Evolutionary conservation across 1,140 invertebrate genomes (phyloP).

Genomic region (Eubasilissa regina): DNA sequence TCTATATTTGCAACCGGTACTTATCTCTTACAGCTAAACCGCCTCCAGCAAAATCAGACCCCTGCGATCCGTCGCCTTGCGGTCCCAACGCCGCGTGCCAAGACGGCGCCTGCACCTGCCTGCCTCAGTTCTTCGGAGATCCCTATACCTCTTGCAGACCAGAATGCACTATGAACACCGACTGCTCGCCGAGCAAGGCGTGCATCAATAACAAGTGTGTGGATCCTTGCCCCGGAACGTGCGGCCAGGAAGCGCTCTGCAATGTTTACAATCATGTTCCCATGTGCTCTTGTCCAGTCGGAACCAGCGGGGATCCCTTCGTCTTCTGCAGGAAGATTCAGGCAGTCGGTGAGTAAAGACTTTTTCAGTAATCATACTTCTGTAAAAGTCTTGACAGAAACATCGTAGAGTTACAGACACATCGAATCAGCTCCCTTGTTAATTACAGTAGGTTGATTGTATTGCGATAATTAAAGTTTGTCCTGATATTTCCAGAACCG

Average conservation of each 20-base stretch:
- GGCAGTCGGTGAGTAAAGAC: constrained; percentile 1
- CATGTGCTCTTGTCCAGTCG: constrained; percentile 79
- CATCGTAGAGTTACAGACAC: too few species aligned
- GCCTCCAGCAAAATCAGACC: constrained; percentile 70
- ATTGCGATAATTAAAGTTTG: too few species aligned
- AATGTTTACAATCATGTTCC: constrained; percentile 81
- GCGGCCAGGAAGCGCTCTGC: constrained; percentile 80
- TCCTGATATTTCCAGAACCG: too few species aligned
- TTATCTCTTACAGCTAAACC: constrained; percentile 67
- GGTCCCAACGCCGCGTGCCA: constrained; percentile 82
- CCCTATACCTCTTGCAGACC: constrained; percentile 77
- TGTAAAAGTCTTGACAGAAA: too few species aligned
- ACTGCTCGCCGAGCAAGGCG: constrained; percentile 77
- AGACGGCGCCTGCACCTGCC: constrained; percentile 75
- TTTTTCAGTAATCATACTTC: too few species aligned
- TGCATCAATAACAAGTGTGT: constrained; percentile 83
- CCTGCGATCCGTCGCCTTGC: constrained; percentile 82
- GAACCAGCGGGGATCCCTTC: constrained; percentile 82
- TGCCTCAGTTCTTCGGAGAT: constrained; percentile 76
- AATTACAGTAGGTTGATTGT: too few species aligned
- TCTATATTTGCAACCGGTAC: too few species aligned
- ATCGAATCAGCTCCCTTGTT: too few species aligned
- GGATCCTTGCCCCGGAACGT: constrained; percentile 83
- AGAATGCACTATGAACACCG: constrained; percentile 78
- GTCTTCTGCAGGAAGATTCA: constrained; percentile 71